phyloP scores from a whole-genome alignment of 2,797 vertebrate species.

The Arctocebus calabarensis region DNA sequence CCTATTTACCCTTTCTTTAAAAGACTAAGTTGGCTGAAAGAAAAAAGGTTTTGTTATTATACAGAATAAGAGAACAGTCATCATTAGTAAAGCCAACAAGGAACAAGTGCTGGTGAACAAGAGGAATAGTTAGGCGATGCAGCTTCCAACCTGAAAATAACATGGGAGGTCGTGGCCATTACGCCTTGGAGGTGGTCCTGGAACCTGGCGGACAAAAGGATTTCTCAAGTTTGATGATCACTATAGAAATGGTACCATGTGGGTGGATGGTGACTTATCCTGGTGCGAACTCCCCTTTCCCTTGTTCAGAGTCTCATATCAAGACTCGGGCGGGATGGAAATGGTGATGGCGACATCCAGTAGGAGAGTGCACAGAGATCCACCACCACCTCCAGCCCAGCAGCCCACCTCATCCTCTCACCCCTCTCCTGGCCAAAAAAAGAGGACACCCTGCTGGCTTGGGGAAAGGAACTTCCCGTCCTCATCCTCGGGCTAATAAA shows the following conservation, averaged over 20 bases:
- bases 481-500: background rate
- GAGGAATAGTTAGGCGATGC: conserved; percentile 72
- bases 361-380: background rate
- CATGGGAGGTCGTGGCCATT: background rate
- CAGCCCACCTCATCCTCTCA: background rate
- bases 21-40: conserved; percentile 70
- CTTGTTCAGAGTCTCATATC: background rate
- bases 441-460: background rate
- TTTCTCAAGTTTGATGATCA: conserved; percentile 2
- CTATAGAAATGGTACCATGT: background rate
- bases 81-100: conserved; percentile 76
- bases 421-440: background rate
- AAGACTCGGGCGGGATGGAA: background rate
- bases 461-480: background rate
- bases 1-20: background rate
- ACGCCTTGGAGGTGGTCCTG: background rate
- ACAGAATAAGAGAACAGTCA: conserved; percentile 56
- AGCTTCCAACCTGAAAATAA: conserved; percentile 82
- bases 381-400: background rate
- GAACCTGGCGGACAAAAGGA: conserved; percentile 61
- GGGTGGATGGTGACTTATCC: background rate
- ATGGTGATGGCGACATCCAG: background rate
- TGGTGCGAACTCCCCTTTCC: background rate
- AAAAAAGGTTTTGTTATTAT: conserved; percentile 75
- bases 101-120: conserved; percentile 23